Evolutionary conservation across 1,140 invertebrate species (phyloP).

Genomic region (Drosophila watanabei): DNA sequence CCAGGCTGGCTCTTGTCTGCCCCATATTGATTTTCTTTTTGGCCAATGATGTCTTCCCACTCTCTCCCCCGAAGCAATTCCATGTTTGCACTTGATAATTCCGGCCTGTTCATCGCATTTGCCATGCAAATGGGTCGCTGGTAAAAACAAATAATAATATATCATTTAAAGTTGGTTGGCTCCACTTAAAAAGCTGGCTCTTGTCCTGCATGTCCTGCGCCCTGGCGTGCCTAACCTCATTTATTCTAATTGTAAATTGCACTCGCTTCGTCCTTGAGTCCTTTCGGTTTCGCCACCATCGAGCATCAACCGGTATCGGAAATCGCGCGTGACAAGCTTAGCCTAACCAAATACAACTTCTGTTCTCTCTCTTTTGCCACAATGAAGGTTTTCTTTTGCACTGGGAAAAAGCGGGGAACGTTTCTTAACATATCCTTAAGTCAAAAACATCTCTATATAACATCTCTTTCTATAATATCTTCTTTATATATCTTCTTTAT

Average conservation of each 20-base stretch:
- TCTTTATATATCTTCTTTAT: no score
- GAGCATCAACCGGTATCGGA: conserved; percentile 57
- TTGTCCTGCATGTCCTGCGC: conserved; percentile 30
- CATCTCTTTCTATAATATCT: no score
- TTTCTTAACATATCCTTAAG: no score
- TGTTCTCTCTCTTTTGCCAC: neutral
- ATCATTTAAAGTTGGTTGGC: conserved; percentile 57
- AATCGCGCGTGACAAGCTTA: conserved; percentile 72
- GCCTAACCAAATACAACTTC: conserved; percentile 20
- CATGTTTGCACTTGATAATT: conserved; percentile 81
- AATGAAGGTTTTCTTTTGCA: neutral
- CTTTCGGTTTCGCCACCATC: conserved; percentile 36
- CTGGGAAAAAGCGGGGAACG: neutral
- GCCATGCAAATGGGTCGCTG: conserved; percentile 66
- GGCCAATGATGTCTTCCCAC: conserved; percentile 30
- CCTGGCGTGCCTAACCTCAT: conserved; percentile 49
- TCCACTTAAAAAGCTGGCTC: conserved; percentile 28
- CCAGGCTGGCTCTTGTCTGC: conserved; percentile 53
- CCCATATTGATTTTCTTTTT: conserved; percentile 75
- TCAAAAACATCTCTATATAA: neutral
- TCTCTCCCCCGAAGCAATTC: conserved; percentile 40
- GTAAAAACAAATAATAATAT: conserved; percentile 60
- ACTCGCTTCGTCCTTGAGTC: conserved; percentile 59
- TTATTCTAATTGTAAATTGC: conserved; percentile 61
- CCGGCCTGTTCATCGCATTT: conserved; percentile 42